Percentiles rank a stretch among this genome's conserved stretches.
Conservation (phyloP, 2,888 invertebrate species). For the Platycnemis pennipes region DNA sequence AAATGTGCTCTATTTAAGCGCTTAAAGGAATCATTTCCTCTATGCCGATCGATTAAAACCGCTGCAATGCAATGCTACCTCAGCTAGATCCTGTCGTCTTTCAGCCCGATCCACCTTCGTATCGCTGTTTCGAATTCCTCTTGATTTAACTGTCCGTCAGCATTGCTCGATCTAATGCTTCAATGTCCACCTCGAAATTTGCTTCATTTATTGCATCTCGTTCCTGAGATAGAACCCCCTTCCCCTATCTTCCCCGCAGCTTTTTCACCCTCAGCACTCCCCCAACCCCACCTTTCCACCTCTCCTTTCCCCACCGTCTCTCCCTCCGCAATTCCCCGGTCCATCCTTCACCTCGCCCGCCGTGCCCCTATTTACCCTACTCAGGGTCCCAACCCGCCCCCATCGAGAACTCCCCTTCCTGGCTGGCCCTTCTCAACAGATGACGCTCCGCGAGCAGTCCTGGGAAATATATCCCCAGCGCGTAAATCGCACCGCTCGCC, state of each 20-base stretch:
- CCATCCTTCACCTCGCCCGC: not conserved
- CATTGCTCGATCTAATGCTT: conserved; percentile 20
- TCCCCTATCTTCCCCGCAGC: not conserved
- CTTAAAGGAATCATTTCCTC: not conserved
- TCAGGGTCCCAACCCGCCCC: not conserved
- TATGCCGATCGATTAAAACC: not conserved
- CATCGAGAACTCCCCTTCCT: not conserved
- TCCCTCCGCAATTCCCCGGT: not conserved
- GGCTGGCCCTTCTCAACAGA: conserved; percentile 17
- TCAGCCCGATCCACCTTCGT: not conserved
- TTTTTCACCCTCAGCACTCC: not conserved
- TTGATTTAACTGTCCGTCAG: not conserved
- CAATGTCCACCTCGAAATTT: conserved; percentile 31
- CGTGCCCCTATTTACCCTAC: not conserved
- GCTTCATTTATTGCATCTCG: conserved; percentile 23
- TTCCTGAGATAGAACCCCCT: not conserved
- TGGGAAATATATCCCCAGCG: not conserved
- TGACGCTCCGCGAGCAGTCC: conserved; percentile 6
- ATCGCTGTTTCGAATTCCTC: not conserved
- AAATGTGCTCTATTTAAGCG: not conserved
- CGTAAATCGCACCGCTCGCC: not conserved
- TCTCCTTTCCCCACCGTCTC: not conserved
- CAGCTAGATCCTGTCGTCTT: not conserved
- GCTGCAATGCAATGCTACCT: not conserved
- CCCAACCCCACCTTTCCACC: not conserved